Evolutionary conservation across 2,113 vertebrate species (phyloP), one percentile per base, ranked within the genome.

Genomic region (Neopipo cinnamomea): DNA sequence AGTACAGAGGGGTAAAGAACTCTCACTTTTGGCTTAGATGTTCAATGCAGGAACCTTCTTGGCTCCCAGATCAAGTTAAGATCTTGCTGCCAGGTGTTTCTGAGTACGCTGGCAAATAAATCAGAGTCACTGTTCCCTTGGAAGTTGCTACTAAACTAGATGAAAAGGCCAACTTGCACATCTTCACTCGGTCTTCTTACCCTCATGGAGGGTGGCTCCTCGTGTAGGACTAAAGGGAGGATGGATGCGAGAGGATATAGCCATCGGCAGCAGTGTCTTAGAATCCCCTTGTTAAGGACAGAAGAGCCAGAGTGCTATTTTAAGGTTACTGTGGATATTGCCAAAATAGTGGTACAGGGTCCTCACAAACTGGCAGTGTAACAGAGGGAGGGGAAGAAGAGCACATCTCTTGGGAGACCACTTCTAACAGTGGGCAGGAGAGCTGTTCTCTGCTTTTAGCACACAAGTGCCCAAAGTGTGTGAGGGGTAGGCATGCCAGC

Each of bases 381-480:
- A 39, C 37, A 24, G 68, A n/a, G 8, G 52, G 76, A 30, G 23
- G 6, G 31, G 44, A 52, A 83, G 50, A 35, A 77, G 63, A 52
- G 23, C 33, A 4, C 14, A 6, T 44, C 27, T 86, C 46, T 25
- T 82, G 44, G 14, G 71, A 65, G 24, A 12, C 33, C 7, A 6
- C 21, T 71, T 55, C 20, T 35, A 53, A 33, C 24, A 35, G 39
- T 6, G 6, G 25, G 55, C 7, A 13, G 31, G 49, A 77, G 39
- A 55, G 25, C 23, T 41, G 12, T 50, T 89, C 46, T 76, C 31
- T 76, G 13, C 65, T 70, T 67, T 50, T 71, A n/a, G 44, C 22
- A 25, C 37, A 31, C 0, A 0, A 27, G 61, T 50, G 22, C 25
- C 39, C 9, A 2, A 28, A 35, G 19, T 12, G 22, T 18, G 31